Evolutionary conservation across 2,113 vertebrate species (phyloP).

Genomic region (Oenanthe oenanthe): DNA sequence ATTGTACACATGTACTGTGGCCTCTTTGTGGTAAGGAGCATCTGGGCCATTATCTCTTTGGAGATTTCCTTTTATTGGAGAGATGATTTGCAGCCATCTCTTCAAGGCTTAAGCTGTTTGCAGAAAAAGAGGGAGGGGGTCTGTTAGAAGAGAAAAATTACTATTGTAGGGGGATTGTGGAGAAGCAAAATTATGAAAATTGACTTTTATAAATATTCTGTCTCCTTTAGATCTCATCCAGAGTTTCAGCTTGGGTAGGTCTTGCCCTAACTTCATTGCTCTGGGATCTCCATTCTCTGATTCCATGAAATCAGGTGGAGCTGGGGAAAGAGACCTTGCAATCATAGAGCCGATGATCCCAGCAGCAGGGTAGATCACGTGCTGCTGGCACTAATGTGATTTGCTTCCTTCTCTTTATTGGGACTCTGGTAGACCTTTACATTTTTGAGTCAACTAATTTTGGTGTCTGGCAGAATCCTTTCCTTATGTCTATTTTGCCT

Average conservation of each 20-base stretch:
- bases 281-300: constrained; percentile 28
- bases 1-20: background rate
- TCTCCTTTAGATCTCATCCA: constrained; percentile 58
- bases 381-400: background rate
- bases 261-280: background rate
- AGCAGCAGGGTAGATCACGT: background rate
- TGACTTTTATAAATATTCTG: constrained; percentile 39
- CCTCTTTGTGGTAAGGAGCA: background rate
- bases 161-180: background rate
- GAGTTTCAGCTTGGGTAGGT: constrained; percentile 62
- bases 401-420: background rate
- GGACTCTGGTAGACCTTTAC: background rate
- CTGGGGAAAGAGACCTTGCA: background rate
- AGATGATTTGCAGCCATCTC: background rate
- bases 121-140: background rate
- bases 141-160: background rate
- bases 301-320: constrained; percentile 33
- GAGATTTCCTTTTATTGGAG: background rate
- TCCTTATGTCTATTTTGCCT: background rate
- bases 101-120: background rate
- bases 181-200: background rate
- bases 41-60: background rate
- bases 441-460: background rate
- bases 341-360: background rate
- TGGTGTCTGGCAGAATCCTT: background rate